Base-by-base conservation (phyloP, 1,140 invertebrate species). In the Drosophila orosa region DNA sequence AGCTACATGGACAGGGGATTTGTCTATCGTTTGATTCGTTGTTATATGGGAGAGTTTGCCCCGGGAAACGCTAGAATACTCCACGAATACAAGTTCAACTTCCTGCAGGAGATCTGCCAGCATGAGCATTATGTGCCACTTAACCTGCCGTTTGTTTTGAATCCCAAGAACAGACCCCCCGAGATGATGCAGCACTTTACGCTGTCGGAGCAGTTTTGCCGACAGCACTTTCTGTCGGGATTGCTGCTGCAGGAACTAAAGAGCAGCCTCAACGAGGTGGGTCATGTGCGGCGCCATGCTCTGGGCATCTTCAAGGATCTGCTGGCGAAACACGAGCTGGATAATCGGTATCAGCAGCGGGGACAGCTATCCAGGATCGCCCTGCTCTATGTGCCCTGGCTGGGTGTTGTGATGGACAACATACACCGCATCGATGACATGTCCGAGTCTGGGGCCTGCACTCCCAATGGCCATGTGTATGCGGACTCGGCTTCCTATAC, bases 1-100 rank as follows among this genome's bases (percentile, higher is more conserved):
- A 98, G 96, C 13, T 95, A 98, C 77, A 98, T 98, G 95, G 98
- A 99, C 93, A 94, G 98, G 74, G 97, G 98, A 25, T 97, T 97
- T 92, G 95, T 98, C 17, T 98, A 99, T 86, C 94, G 95, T 63
- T 92, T 98, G 74, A 96, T 99, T 58, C 97, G 97, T 85, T 94
- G 94, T 48, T 98, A 98, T 87, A 93, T 99, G 83, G 96, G 96
- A 44, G 96, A 96, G 85, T 98, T 98, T 90, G 95, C 96, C 72
- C 94, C 95, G 0, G 96, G 96, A 13, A 97, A 98, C 92, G 94
- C 95, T 0, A 94, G 95, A 73, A 94, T 94, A 56, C 92, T 99
- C 17, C 97, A 97, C 71, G 96, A 97, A 69, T 96, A 96, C 84
- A 97, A 97, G 92, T 97, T 98, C 78, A 95, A 96, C 52, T 98